Base-by-base conservation (phyloP, 2,888 invertebrate species). In the Clivina fossor region DNA sequence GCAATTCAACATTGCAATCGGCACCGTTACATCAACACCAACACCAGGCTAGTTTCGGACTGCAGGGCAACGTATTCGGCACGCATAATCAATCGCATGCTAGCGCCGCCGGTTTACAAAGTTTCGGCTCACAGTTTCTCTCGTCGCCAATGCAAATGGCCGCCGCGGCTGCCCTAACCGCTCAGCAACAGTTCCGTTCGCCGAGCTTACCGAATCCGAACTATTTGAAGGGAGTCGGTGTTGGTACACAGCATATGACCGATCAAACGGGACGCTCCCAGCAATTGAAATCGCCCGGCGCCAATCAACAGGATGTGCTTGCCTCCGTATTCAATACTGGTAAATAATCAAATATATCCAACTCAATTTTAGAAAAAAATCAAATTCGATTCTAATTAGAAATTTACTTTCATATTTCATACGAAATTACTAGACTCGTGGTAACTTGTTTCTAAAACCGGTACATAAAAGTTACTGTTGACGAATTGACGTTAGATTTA, bases 91-190 rank as follows among this genome's bases (percentile, higher is more conserved):
- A 76, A 59, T 71, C 73, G 16, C 74, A 75, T 61, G 72, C 70
- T 18, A 74, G 69, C 64, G 72, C 74, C 62, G 76, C 78, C 3
- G 77, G 77, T 53, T 68, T 80, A 60, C 80, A 79, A 63, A 78
- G 75, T 61, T 75, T 70, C 58, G 69, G 71, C 41, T 81, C 82
- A 4, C 81, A 80, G 64, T 83, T 81, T 65, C 70, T 83, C 60
- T 80, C 81, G 62, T 78, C 81, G 0, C 81, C 85, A 58, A 78
- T 85, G 58, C 79, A 86, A 65, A 81, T 80, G 71, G 85, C 71
- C 63, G 80, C 73, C 16, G 82, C 83, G 49, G 81, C 81, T 16
- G 82, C 83, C 56, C 70, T 76, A 26, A 80, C 81, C 58, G 80
- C 80, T 4, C 82, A 82, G 59, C 74, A 78, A 62, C 84, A 84